A percentile compares a stretch with the other conserved stretches of the same genome.
Conservation (phyloP, 1,140 invertebrate species). For the Bacillus rossius region DNA sequence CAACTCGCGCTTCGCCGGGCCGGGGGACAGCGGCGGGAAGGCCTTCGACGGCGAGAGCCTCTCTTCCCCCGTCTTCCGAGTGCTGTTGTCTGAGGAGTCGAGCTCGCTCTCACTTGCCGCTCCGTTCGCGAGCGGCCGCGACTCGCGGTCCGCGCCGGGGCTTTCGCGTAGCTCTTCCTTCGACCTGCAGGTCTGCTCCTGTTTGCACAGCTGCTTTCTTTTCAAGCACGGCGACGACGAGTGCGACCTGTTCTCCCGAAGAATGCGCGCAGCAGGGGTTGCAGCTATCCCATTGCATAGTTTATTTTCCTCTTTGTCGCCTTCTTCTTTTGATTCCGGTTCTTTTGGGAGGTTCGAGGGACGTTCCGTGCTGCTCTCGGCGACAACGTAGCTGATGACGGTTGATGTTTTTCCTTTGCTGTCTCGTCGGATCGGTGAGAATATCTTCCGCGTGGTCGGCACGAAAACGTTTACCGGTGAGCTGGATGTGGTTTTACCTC, state of each 20-base stretch:
- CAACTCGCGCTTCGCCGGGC: no score
- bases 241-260: neutral
- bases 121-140: no score
- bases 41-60: no score
- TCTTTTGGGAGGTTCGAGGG: no score
- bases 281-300: neutral
- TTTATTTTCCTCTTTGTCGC: no score
- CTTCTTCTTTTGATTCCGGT: constrained; percentile 13
- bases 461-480: constrained; percentile 54
- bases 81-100: no score
- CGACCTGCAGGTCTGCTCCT: constrained; percentile 6
- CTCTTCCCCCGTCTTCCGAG: no score
- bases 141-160: no score
- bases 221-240: constrained; percentile 17
- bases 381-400: constrained; percentile 24
- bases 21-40: no score
- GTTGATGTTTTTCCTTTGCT: constrained; percentile 16
- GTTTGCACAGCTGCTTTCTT: neutral
- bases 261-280: neutral
- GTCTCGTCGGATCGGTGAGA: constrained; percentile 51
- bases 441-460: constrained; percentile 69
- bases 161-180: neutral
- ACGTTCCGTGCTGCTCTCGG: constrained; percentile 1
- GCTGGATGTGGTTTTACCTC: neutral
- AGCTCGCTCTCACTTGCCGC: no score